Evolutionary conservation across 2,113 vertebrate species (phyloP), one percentile per base, ranked within the genome.

Genomic region (Bos indicus): DNA sequence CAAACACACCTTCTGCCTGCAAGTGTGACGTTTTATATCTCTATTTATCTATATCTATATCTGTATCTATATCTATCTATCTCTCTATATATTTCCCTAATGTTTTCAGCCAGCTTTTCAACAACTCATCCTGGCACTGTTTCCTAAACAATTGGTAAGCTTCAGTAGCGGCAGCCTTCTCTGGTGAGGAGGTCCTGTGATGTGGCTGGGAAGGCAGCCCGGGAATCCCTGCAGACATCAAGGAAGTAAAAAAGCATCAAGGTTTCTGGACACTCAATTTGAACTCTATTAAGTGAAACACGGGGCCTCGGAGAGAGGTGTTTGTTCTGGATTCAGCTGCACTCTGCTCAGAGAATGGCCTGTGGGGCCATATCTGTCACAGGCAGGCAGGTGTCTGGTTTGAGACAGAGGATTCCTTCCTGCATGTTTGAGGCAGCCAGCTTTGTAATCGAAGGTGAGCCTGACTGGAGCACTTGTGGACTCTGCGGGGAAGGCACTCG

Each of bases 291-390:
- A 98, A 96, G 96, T 96, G 95, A 98, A 98, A 83, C 94, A 96
- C 81, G 96, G 88, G 71, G 43, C 93, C 92, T 96, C 92, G 8
- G 98, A 97, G 94, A 97, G 95, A 98, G 84, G 94, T 96, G 97
- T 98, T 98, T 98, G 96, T 96, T 98, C 98, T 98, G 98, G 97
- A 98, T 97, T 98, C 98, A 97, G 91, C 97, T 97, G 83, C 0
- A 0, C 93, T 98, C 77, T 13, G 96, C 95, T 97, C 85, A 89
- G 83, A 98, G 97, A 98, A 98, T 0, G 4, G 95, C 82, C 98
- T 88, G 88, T 16, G 81, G 98, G 96, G 98, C 98, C 78, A 85
- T 60, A 96, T 94, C 80, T 97, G 98, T 99, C 98, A 98, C 87
- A 91, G 93, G 78, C 15, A 11, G 40, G 74, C 98, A 98, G 98